A percentile compares a stretch with the other conserved stretches of the same genome.
phyloP scores from a whole-genome alignment of 2,888 invertebrate genomes.

The Empis livida region DNA sequence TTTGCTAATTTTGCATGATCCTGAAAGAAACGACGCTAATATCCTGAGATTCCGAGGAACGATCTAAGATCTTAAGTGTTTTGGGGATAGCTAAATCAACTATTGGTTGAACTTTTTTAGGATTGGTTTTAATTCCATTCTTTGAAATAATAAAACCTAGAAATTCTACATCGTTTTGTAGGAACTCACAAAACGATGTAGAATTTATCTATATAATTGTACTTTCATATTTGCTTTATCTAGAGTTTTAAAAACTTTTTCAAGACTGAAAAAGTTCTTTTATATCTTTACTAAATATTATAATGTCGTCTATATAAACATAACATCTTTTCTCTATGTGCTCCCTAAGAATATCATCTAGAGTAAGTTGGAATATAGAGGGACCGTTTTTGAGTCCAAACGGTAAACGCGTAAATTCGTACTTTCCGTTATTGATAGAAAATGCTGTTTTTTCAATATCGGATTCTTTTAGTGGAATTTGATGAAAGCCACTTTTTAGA shows the following conservation, averaged over 20 bases:
- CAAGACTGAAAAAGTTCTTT: too few species aligned
- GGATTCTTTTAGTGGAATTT: too few species aligned
- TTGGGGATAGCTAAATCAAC: conserved; percentile 11
- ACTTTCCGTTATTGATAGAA: too few species aligned
- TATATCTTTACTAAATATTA: too few species aligned
- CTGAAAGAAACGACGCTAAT: conserved; percentile 12
- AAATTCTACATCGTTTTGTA: too few species aligned
- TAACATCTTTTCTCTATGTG: not conserved
- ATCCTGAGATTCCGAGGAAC: conserved; percentile 13
- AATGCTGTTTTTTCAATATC: too few species aligned
- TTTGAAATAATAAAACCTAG: conserved; percentile 17
- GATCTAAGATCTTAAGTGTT: conserved; percentile 10
- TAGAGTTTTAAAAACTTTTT: not conserved
- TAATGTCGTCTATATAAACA: not conserved
- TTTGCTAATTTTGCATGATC: conserved; percentile 12
- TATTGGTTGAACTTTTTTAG: conserved; percentile 13
- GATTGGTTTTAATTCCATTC: conserved; percentile 17
- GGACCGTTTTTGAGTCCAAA: not conserved
- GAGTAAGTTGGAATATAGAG: not conserved
- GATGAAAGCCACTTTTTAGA: too few species aligned
- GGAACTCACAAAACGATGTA: too few species aligned
- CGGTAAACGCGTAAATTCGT: too few species aligned
- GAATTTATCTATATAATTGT: conserved; percentile 17
- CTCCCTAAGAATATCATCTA: not conserved
- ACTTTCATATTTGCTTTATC: conserved; percentile 1